A percentile compares a stretch with the other conserved stretches of the same genome.
These are phyloP conservation scores for Aleiodes sp. DNA, from an alignment of 1,140 invertebrate genomes.

Conservation along the genomic window DNA sequence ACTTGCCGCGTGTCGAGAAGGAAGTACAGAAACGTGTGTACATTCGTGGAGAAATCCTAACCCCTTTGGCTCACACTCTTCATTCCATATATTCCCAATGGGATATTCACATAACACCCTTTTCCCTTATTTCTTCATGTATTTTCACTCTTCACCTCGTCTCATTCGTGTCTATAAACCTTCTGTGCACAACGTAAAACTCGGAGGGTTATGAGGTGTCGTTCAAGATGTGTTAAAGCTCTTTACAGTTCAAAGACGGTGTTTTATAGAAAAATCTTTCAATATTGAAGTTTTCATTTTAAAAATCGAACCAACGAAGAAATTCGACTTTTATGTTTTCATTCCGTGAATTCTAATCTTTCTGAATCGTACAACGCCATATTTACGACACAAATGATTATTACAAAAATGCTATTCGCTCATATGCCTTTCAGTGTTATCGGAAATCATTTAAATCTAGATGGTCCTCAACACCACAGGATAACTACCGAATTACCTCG, in stretches of 20 bases:
- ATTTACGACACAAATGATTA: no score
- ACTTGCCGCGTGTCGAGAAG: background rate
- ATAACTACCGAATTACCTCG: no score
- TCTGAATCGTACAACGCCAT: no score
- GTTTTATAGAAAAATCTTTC: background rate
- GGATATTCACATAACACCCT: background rate
- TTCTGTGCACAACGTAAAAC: background rate
- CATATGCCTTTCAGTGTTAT: no score
- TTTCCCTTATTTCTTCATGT: background rate
- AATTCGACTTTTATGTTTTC: background rate
- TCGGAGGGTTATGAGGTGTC: constrained; percentile 7
- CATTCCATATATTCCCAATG: constrained; percentile 15
- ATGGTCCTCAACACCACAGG: no score
- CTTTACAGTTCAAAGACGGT: background rate
- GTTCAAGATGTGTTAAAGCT: constrained; percentile 6
- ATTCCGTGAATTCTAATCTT: background rate
- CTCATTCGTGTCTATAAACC: background rate
- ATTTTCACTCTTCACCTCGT: background rate
- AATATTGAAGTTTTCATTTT: background rate
- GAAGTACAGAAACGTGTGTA: background rate
- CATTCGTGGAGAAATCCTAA: background rate
- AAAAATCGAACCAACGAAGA: no score
- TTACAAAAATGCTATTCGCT: no score
- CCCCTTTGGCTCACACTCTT: background rate
- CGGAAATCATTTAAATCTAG: no score